Evolutionary conservation across 2,113 vertebrate species (phyloP), one percentile per base, ranked within the genome.

Genomic region (Melanostigma gelatinosum): DNA sequence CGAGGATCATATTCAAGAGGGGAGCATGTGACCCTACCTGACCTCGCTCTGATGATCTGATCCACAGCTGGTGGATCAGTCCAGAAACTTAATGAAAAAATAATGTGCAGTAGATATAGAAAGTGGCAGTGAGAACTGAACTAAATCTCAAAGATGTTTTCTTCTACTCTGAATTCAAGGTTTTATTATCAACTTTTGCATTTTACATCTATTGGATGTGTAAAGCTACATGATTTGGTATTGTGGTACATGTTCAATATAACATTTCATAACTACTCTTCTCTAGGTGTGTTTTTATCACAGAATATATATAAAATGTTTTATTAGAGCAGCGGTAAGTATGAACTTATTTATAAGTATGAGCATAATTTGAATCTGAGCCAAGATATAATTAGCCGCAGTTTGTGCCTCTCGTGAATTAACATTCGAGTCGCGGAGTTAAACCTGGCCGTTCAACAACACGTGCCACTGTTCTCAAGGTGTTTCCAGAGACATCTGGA

Each of bases 271-370:
- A 74, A 50, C 32, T 64, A n/a, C 22, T 52, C 46, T 44, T 52
- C 40, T 69, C 52, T 18, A 55, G 24, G 65, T 62, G 11, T 18
- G 61, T 12, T 4, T 44, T 75, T 36, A 16, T n/a, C 8, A 66
- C 36, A 73, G 60, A 44, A 72, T 32, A 71, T 72, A 24, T 18
- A 79, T 16, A 44, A 44, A 36, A 64, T n/a, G 27, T 48, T 12
- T 64, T 36, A 38, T 27, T 4, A 65, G 8, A 80, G 77, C 60
- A 83, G 86, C 12, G 2, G 54, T 12, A 73, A 72, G 63, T 65
- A 8, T 71, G n/a, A 54, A 29, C 62, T 57, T 4, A 63, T 55
- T 44, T 11, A 62, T 40, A 65, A n/a, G n/a, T n/a, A n/a, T 78
- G 36, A 69, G 79, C 18, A 72, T 63, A 20, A 48, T 46, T 72